Evolutionary conservation across 2,113 vertebrate genomes (phyloP).

Genomic region (Pollachius pollachius): DNA sequence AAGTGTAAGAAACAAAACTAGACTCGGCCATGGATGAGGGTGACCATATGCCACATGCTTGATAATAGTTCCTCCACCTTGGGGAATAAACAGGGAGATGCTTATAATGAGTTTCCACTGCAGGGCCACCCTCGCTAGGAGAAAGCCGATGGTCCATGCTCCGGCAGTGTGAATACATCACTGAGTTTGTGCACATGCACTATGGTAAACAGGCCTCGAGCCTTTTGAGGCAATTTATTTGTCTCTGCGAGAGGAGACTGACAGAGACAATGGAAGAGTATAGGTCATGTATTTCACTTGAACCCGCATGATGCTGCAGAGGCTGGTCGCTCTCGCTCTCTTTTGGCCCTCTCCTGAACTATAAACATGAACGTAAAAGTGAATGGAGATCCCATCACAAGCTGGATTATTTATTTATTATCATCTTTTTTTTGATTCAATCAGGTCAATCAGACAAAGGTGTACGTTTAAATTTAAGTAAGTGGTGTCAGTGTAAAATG

Average conservation of each 20-base stretch:
- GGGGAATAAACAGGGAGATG: conserved; percentile 57
- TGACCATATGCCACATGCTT: conserved; percentile 60
- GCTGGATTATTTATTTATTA: too few relatives aligned
- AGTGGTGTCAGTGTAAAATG: too few relatives aligned
- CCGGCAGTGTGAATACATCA: conserved; percentile 40
- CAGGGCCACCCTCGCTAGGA: conserved; percentile 26
- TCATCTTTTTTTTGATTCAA: too few relatives aligned
- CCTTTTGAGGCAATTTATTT: conserved; percentile 52
- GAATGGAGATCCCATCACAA: too few relatives aligned
- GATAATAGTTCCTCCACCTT: conserved; percentile 54
- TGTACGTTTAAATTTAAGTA: too few relatives aligned
- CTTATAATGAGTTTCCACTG: conserved; percentile 62
- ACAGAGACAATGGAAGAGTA: conserved; percentile 10
- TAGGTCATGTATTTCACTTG: background rate
- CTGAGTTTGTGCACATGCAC: conserved; percentile 37
- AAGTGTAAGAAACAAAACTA: conserved; percentile 43
- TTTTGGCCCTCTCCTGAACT: too few relatives aligned
- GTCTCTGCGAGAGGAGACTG: conserved; percentile 23
- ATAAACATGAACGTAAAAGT: too few relatives aligned
- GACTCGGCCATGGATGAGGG: conserved; percentile 49
- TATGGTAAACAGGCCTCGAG: conserved; percentile 27
- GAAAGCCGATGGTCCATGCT: conserved; percentile 26
- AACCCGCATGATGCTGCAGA: background rate
- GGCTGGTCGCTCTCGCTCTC: too few relatives aligned
- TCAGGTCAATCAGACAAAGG: too few relatives aligned